Evolutionary conservation across 2,888 invertebrate genomes (phyloP), one percentile per base, ranked within the genome.

Genomic region (Nineta flava): DNA sequence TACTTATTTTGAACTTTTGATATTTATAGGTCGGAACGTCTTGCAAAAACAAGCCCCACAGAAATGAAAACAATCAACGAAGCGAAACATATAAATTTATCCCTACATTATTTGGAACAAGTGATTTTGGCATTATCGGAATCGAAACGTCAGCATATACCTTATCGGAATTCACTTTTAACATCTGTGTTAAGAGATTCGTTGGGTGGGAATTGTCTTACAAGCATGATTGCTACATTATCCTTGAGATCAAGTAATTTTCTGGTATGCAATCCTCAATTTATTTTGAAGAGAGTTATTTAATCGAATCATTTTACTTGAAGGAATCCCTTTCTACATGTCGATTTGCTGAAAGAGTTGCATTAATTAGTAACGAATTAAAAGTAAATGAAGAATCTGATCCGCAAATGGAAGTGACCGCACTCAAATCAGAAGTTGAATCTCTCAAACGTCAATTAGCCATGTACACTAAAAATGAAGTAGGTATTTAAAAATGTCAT

Each of bases 281-380:
- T 4, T n/a, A 32, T 35, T 35, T 35, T 35, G 7, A n/a, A 13
- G 7, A 35, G 35, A 6, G 5, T 19, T 19, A 3, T 19, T 19
- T 5, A 19, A 19, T 19, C 19, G 19, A 19, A 19, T 26, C 7
- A 7, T 2, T n/a, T 2, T 17, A 5, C 55, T 50, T 44, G 45
- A 55, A 74, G 73, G 74, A 74, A 62, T 70, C 72, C 3, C 58
- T 74, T 53, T 70, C 72, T 31, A 74, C 74, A 26, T 74, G 74
- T 55, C 67, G 68, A 59, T 75, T 74, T 57, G 67, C 74, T 3
- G 72, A 74, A 55, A 62, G 73, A 53, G 74, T 74, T 3, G 69
- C 72, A 3, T 56, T 70, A 41, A 65, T 74, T 13, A 66, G 59
- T 48, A 70, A 72, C 51, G 67, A 71, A 48, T 66, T 69, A 6